Base-by-base conservation (phyloP, 2,888 invertebrate genomes). In the Drosophila merina region DNA sequence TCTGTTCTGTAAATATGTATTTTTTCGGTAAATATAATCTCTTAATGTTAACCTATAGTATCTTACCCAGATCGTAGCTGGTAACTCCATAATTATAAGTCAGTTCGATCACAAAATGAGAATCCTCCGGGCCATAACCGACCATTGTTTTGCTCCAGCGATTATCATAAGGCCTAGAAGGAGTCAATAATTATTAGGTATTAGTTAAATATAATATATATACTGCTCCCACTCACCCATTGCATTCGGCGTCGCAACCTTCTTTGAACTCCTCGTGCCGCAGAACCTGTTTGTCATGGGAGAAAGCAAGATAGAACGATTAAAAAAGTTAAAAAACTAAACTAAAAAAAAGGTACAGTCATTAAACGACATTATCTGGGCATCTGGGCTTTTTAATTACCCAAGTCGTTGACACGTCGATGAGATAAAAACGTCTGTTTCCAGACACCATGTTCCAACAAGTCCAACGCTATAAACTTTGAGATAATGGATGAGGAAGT, bases 141-240 rank as follows among this genome's bases (percentile, higher is more conserved):
- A 99, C 94, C 99, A 99, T 99, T 0, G 99, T 99, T 93, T 99
- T 99, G 90, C 98, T 98, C 99, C 99, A 99, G 79, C 97, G 95
- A 86, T 98, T 98, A 85, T 97, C 97, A 89, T 99, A 99, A 0
- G 98, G 98, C n/a, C 98, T 98, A 89, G 33, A 50, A 26, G 36
- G 45, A 52, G 30, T 49, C 45, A 49, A 42, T 3, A 6, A 30
- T 40, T 10, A 40, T 4, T 31, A 28, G 3, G 8, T 9, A 42
- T 14, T 8, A n/a, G 26, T 62, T 10, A 25, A 20, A 20, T 20
- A 20, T 20, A 20, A 20, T 20, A 20, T 20, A 20, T 20, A 20
- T 20, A 20, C 20, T 20, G 20, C 38, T 26, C 31, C 38, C 48
- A 57, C 89, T 91, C 92, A 98, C 98, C 99, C 99, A 94, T 99